phyloP scores from a whole-genome alignment of 2,888 invertebrate genomes.

The Lasioglossum villosulum region DNA sequence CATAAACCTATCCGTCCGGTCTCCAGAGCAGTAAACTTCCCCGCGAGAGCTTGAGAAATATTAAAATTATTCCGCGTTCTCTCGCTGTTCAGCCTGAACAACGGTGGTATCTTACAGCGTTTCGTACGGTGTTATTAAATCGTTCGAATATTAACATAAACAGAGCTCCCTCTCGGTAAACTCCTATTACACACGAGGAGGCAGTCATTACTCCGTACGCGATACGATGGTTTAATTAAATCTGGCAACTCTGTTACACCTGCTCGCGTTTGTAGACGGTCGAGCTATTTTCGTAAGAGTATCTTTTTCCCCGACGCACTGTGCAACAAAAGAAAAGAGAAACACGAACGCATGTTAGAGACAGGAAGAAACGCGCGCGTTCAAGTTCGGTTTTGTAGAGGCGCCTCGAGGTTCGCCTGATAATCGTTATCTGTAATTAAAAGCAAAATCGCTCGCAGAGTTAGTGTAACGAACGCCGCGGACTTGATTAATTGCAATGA shows the following conservation, averaged over 20 bases:
- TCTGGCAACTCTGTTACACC: background rate
- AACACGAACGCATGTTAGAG: background rate
- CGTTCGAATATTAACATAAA: background rate
- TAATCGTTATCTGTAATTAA: conserved; percentile 40
- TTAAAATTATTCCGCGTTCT: background rate
- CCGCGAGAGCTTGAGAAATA: background rate
- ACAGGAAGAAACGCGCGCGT: background rate
- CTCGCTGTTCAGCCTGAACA: background rate
- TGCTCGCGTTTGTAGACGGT: background rate
- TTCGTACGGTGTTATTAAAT: background rate
- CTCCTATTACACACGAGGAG: background rate
- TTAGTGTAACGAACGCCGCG: conserved; percentile 36
- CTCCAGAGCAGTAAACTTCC: background rate
- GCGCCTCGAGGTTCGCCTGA: background rate
- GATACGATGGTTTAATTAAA: background rate
- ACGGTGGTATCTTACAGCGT: background rate
- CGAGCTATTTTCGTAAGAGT: background rate
- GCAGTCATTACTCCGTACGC: background rate
- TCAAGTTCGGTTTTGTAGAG: background rate
- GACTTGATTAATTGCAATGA: conserved; percentile 53
- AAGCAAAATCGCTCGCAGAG: conserved; percentile 16
- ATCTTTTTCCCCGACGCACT: background rate
- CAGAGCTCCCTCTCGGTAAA: background rate
- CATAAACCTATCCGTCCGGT: background rate
- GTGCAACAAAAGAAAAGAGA: background rate